A percentile compares a stretch with the other conserved stretches of the same genome.
Conservation (phyloP, 2,113 vertebrate species). For the Anguilla rostrata region DNA sequence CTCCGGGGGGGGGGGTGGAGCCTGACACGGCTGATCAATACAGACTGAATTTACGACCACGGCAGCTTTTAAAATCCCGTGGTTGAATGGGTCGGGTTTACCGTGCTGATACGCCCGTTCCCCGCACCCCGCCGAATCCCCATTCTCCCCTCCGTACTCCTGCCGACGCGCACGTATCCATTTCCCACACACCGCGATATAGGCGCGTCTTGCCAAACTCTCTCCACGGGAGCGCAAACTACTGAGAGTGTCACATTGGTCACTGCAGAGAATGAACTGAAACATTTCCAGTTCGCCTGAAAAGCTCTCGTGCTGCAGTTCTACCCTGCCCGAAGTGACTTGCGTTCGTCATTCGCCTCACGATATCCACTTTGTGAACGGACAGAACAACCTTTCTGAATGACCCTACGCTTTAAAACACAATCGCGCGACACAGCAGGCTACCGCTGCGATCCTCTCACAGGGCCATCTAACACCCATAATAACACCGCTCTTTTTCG, state of each 20-base stretch:
- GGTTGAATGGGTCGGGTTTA: not conserved
- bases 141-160: not conserved
- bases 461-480: constrained; percentile 28
- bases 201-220: no score
- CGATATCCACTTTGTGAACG: constrained; percentile 19
- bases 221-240: not conserved
- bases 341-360: constrained; percentile 16
- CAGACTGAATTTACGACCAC: not conserved
- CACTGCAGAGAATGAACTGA: not conserved
- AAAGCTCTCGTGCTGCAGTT: no score
- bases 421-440: not conserved
- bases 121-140: not conserved
- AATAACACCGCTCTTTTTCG: not conserved
- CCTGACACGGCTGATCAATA: not conserved
- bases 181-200: not conserved
- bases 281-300: not conserved
- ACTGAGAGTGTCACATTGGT: not conserved
- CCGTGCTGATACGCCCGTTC: not conserved
- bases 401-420: constrained; percentile 26
- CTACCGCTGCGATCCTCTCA: not conserved
- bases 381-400: not conserved
- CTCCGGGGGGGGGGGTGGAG: not conserved
- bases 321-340: constrained; percentile 9
- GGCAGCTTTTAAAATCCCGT: not conserved
- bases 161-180: not conserved